Evolutionary conservation across 2,888 invertebrate species (phyloP).

Genomic region (Nomada flava): DNA sequence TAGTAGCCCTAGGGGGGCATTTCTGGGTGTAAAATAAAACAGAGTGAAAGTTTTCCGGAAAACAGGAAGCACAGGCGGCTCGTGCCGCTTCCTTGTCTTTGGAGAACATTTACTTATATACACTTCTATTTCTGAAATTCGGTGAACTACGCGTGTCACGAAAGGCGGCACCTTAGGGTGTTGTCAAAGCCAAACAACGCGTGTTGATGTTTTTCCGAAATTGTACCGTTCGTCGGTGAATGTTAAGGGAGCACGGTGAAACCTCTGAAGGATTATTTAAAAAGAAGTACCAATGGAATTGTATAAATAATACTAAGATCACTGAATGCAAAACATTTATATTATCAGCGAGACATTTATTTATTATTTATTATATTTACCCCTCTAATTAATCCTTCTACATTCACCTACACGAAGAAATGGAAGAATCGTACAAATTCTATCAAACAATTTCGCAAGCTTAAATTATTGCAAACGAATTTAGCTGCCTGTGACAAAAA

Average conservation of each 20-base stretch:
- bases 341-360: too few relatives aligned
- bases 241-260: conserved; percentile 24
- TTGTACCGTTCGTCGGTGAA: conserved; percentile 43
- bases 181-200: conserved; percentile 52
- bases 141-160: conserved; percentile 59
- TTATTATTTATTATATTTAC: too few relatives aligned
- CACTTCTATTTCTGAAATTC: conserved; percentile 59
- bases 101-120: conserved; percentile 19
- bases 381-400: too few relatives aligned
- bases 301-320: conserved; percentile 57
- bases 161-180: conserved; percentile 62
- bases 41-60: conserved; percentile 34
- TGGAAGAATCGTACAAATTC: too few relatives aligned
- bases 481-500: too few relatives aligned
- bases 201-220: conserved; percentile 73
- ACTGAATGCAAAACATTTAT: background rate
- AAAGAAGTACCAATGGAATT: conserved; percentile 51
- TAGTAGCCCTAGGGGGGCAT: background rate
- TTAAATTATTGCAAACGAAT: too few relatives aligned
- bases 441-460: too few relatives aligned
- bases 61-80: conserved; percentile 41
- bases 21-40: conserved; percentile 41
- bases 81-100: conserved; percentile 18
- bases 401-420: too few relatives aligned
- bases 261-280: conserved; percentile 19